Base-by-base conservation (phyloP, 2,888 invertebrate genomes). In the Synanthedon myopaeformis region DNA sequence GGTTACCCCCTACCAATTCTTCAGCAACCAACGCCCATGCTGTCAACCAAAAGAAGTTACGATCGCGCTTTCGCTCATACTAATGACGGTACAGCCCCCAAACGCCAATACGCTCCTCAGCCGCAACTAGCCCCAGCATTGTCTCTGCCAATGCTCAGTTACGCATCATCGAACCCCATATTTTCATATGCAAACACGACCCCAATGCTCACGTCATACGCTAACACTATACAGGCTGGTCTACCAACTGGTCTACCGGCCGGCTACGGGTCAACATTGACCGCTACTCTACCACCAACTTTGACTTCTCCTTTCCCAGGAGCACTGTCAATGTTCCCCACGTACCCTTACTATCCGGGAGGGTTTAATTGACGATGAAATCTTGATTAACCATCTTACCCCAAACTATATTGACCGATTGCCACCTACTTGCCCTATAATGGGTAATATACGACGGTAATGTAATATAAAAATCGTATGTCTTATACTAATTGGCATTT, bases 51-150 rank as follows among this genome's bases (percentile, higher is more conserved):
- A 72, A 86, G 94, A 2, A 89, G 89, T 0, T 94, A 93, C 81
- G 93, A 93, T 49, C 90, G 90, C 65, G 93, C 93, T 1, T 94
- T 94, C 65, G 88, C 91, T 1, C 88, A 88, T 11, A 86, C 78
- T 1, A 61, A 73, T 1, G 80, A 82, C 4, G 63, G 77, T 13
- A 63, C 85, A 41, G 81, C 90, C n/a, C 82, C 89, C 35, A 87
- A 90, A 49, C 72, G 89, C 59, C 70, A 80, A 59, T 84, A 89
- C 72, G 60, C 86, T 53, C 64, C 78, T 8, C 76, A 71, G 0
- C 78, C 74, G 3, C 81, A 85, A 13, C 79, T 88, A 60, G 67
- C 82, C 0, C 81, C 81, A 0, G 62, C 75, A 0, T 67, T 76
- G 58, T 86, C 75, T n/a, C 70, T 77, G 0, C 89, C 90, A 0